Percentiles rank a stretch among this genome's conserved stretches.
Evolutionary conservation across 2,113 vertebrate genomes (phyloP).

Genomic region (Pseudopodoces humilis): DNA sequence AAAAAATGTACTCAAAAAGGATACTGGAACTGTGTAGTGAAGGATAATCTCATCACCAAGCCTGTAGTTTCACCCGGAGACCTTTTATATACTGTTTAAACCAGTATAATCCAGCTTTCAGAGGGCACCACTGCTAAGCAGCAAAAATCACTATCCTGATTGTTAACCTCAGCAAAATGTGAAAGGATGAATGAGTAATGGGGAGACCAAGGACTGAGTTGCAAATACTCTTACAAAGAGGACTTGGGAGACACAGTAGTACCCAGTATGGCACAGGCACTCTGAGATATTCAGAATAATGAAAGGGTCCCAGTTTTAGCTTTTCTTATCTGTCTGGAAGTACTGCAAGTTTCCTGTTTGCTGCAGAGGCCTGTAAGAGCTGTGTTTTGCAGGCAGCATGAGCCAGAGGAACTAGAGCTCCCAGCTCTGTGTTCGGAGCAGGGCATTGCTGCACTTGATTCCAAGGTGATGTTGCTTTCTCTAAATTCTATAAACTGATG

Average conservation of each 20-base stretch:
- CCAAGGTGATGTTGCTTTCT: background rate
- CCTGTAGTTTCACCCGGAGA: background rate
- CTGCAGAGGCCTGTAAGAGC: background rate
- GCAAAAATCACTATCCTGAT: background rate
- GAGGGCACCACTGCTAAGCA: background rate
- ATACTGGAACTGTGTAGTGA: background rate
- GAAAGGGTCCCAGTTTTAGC: background rate
- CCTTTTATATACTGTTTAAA: background rate
- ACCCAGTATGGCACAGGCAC: background rate
- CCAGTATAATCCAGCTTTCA: background rate
- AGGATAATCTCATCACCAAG: background rate
- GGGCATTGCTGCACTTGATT: background rate
- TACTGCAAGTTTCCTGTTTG: background rate
- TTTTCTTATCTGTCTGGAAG: slow-evolving; percentile 10
- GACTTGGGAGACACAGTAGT: background rate
- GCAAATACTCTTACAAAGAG: background rate
- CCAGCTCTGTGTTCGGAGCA: background rate
- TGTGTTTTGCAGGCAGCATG: background rate
- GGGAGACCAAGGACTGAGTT: background rate
- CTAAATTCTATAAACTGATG: background rate
- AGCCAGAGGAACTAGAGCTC: background rate
- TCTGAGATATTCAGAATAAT: background rate
- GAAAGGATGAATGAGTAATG: background rate
- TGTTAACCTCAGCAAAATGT: background rate
- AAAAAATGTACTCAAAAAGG: background rate